These are phyloP conservation scores for Colistium nudipinnis DNA, from an alignment of 2,113 vertebrate genomes.

Conservation along the genomic window DNA sequence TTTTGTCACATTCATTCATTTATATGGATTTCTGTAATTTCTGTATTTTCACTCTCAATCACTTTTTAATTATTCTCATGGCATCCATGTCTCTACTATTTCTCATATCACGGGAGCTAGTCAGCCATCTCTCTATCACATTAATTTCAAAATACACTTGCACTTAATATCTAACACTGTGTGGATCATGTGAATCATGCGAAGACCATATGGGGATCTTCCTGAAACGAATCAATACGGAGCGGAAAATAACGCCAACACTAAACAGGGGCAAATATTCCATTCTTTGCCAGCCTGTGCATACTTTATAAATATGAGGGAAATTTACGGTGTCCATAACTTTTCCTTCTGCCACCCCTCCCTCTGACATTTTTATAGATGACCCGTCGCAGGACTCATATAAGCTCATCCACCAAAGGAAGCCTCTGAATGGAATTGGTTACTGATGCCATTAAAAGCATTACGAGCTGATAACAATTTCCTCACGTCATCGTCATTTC, in stretches of 20 bases:
- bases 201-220: not conserved
- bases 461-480: constrained; percentile 53
- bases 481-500: constrained; percentile 39
- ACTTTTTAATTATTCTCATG: too few species aligned
- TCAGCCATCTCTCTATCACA: too few species aligned
- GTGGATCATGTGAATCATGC: not conserved
- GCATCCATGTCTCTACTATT: too few species aligned
- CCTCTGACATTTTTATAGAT: constrained; percentile 72
- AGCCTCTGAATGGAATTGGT: constrained; percentile 31
- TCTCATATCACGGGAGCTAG: too few species aligned
- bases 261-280: not conserved
- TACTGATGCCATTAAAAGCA: constrained; percentile 53
- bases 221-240: not conserved
- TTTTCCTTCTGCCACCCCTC: constrained; percentile 38
- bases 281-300: not conserved
- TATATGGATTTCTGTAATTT: too few species aligned
- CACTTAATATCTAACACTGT: not conserved
- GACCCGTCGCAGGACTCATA: constrained; percentile 57
- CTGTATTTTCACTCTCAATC: too few species aligned
- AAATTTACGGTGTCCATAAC: constrained; percentile 73
- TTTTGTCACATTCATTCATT: too few species aligned
- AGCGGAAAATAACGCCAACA: not conserved
- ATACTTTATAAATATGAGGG: constrained; percentile 34
- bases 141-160: too few species aligned
- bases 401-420: constrained; percentile 52